Percentiles rank a stretch among this genome's conserved stretches.
Evolutionary conservation across 1,140 invertebrate genomes (phyloP).

Genomic region (Ooceraea biroi): DNA sequence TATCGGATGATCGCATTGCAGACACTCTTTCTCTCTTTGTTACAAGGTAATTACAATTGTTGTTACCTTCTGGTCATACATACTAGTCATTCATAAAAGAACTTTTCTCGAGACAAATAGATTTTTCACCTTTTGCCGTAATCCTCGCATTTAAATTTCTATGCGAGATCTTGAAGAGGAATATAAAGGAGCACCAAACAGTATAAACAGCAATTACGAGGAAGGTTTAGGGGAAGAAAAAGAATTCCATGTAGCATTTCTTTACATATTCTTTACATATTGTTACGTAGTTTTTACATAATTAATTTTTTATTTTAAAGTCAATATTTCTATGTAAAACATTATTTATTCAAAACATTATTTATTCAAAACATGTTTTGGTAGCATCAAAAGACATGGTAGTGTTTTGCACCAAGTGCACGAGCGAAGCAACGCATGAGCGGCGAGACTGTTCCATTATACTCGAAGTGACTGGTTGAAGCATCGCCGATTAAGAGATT

Average conservation of each 20-base stretch:
- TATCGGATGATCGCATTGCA: conserved; percentile 23
- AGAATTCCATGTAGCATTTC: conserved; percentile 5
- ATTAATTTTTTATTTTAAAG: no score
- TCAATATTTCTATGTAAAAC: no score
- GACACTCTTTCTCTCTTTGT: neutral
- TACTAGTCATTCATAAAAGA: no score
- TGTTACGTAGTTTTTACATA: no score
- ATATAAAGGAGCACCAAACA: neutral
- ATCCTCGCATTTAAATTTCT: neutral
- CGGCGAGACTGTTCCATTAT: no score
- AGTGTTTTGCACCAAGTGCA: no score
- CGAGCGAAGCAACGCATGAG: no score
- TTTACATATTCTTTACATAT: neutral
- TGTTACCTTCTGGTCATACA: neutral
- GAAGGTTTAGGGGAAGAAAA: neutral
- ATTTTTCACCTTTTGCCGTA: neutral
- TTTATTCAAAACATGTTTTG: no score
- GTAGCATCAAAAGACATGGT: no score
- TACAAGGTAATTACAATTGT: conserved; percentile 36
- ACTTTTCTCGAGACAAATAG: neutral
- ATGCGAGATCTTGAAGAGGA: neutral
- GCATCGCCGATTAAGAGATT: no score
- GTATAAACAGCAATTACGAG: neutral
- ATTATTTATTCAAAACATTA: no score
- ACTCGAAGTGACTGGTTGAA: no score